These are phyloP conservation scores for Macrocentrus cingulum DNA, from an alignment of 1,140 invertebrate genomes.

Conservation along the genomic window DNA sequence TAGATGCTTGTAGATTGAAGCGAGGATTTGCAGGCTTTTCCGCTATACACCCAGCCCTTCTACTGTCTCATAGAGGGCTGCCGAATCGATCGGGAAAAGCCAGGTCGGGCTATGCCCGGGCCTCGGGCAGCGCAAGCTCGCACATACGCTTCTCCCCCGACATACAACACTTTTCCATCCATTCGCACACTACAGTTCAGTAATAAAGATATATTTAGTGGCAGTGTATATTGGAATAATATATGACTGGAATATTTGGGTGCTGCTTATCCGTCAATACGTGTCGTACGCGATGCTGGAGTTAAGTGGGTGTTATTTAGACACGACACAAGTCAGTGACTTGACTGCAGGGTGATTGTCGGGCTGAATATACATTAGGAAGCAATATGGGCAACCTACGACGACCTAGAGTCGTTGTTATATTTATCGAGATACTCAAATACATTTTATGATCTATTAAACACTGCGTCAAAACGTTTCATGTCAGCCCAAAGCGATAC, in stretches of 20 bases:
- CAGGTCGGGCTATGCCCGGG: constrained; percentile 20
- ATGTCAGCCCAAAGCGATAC: constrained; percentile 35
- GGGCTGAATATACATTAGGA: constrained; percentile 11
- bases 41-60: background rate
- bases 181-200: background rate
- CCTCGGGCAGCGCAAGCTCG: constrained; percentile 8
- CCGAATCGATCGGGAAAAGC: constrained; percentile 21
- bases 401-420: constrained; percentile 50
- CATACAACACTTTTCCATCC: too few species aligned
- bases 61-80: background rate
- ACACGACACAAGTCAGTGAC: constrained; percentile 13
- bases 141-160: background rate
- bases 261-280: too few species aligned
- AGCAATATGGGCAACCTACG: constrained; percentile 28
- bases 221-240: too few species aligned
- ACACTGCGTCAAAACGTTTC: constrained; percentile 50
- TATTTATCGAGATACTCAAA: constrained; percentile 59
- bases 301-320: background rate
- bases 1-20: too few species aligned
- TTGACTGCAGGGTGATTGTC: constrained; percentile 4
- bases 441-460: constrained; percentile 58
- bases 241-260: too few species aligned
- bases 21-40: too few species aligned
- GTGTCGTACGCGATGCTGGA: background rate
- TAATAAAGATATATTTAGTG: too few species aligned